Evolutionary conservation across 2,797 vertebrate species (phyloP), one percentile per base, ranked within the genome.

Genomic region (Ctenochaetus hawaiiensis): DNA sequence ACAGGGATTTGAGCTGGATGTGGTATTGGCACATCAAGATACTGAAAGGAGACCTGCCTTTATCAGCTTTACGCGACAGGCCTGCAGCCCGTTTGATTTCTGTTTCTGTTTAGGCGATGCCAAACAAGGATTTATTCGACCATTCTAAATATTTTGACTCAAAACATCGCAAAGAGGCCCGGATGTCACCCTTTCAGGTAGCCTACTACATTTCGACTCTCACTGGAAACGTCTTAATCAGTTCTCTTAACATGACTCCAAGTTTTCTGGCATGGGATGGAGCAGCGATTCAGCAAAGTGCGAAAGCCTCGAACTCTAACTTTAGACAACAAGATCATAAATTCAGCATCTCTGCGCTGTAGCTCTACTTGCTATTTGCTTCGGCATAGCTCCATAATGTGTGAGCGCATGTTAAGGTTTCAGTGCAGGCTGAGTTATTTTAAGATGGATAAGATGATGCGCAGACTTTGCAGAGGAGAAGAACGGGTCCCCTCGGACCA

Each of bases 401-500:
- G 10, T 30, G 51, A 13, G 16, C 18, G 23, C 34, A 69, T 49
- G n/a, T 59, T 12, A 11, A 45, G 23, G 53, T 5, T 39, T 52
- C 18, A 53, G 39, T 49, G 37, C 20, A 3, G 71, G 37, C 10
- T 26, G 39, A 9, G 60, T 66, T 72, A 72, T 71, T 79, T 56
- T 26, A 65, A 76, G 58, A 70, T 45, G 57, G 75, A 74, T 60
- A 65, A 77, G 82, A 75, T 66, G 83, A 67, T 77, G 83, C 65
- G 77, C 67, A 82, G 86, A 79, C 66, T 59, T 39, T 14, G 66
- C 70, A 66, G 54, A 75, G 60, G 39, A 34, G 74, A 90, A 81
- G 85, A 83, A 84, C 81, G 87, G 67, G 62, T 84, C 77, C 52
- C 78, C 37, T 75, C 47, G 62, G 85, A 89, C 69, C 53, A 65